phyloP scores from a whole-genome alignment of 2,888 invertebrate genomes.

The Arctia plantaginis region DNA sequence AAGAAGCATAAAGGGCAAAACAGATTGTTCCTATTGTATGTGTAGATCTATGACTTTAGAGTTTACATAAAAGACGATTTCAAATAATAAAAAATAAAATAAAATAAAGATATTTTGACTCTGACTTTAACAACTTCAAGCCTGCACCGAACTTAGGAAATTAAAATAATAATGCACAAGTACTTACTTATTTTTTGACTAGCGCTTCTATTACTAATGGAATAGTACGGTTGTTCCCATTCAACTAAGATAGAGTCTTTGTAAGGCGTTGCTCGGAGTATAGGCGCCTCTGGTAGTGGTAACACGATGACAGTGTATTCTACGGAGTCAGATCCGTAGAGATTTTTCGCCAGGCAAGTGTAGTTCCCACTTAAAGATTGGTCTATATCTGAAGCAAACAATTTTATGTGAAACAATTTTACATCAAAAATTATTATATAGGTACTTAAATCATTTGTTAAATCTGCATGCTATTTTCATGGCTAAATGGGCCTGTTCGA shows the following conservation, averaged over 20 bases:
- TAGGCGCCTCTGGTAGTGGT: conserved; percentile 91
- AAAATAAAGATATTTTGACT: too few relatives aligned
- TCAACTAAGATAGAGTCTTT: conserved; percentile 86
- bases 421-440: too few relatives aligned
- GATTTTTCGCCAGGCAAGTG: conserved; percentile 92
- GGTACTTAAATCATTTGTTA: too few relatives aligned
- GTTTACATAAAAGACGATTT: too few relatives aligned
- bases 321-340: conserved; percentile 94
- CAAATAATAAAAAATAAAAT: too few relatives aligned
- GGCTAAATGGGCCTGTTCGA: too few relatives aligned
- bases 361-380: conserved; percentile 91
- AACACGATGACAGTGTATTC: conserved; percentile 92
- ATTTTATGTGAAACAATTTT: not conserved
- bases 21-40: too few relatives aligned
- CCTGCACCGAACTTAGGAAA: too few relatives aligned
- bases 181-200: conserved; percentile 79
- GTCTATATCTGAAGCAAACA: conserved; percentile 71
- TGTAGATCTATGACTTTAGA: too few relatives aligned
- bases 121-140: too few relatives aligned
- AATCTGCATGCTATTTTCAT: too few relatives aligned
- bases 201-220: conserved; percentile 64
- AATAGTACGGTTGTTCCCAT: conserved; percentile 88
- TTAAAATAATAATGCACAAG: not conserved
- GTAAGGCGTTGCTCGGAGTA: conserved; percentile 85
- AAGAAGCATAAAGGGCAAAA: too few relatives aligned